Conservation (phyloP, 64 coral and sea anemone species). For the Hydrozoanthus tunicans region DNA sequence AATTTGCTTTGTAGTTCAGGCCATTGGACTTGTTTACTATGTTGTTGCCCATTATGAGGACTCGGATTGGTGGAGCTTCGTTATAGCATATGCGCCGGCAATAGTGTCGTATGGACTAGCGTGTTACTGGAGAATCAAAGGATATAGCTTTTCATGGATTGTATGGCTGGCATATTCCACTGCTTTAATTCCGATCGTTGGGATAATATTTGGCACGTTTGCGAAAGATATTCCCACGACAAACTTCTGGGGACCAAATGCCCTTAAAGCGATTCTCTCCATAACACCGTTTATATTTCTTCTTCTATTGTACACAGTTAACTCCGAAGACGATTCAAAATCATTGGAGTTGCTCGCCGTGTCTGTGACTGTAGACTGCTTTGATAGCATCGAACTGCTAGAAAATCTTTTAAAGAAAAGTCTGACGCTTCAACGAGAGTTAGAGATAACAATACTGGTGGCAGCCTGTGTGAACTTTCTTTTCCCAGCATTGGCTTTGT, state of each 20-base stretch:
- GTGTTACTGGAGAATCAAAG: conserved; percentile 47
- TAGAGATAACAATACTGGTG: conserved; percentile 51
- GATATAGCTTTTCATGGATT: conserved; percentile 52
- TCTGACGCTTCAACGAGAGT: conserved; percentile 26
- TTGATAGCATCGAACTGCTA: conserved; percentile 49
- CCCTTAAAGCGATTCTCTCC: conserved; percentile 39
- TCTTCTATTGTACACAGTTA: conserved; percentile 48
- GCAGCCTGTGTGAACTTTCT: conserved; percentile 47
- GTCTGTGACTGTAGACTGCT: conserved; percentile 43
- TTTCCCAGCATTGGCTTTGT: conserved; percentile 42
- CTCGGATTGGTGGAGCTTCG: conserved; percentile 25
- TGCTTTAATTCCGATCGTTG: conserved; percentile 35
- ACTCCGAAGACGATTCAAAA: conserved; percentile 39
- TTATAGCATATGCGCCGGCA: conserved; percentile 27
- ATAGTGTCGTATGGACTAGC: conserved; percentile 21
- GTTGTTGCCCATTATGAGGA: conserved; percentile 44
- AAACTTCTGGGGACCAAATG: conserved; percentile 47
- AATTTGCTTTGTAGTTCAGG: conserved; percentile 42
- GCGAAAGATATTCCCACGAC: conserved; percentile 44
- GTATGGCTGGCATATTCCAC: conserved; percentile 36
- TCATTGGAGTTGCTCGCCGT: conserved; percentile 46
- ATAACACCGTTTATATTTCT: conserved; percentile 46
- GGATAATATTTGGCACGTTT: conserved; percentile 37
- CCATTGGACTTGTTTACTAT: conserved; percentile 48
- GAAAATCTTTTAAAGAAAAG: conserved; percentile 44